phyloP scores from a whole-genome alignment of 2,888 invertebrate genomes.

The Leistus spinibarbis region DNA sequence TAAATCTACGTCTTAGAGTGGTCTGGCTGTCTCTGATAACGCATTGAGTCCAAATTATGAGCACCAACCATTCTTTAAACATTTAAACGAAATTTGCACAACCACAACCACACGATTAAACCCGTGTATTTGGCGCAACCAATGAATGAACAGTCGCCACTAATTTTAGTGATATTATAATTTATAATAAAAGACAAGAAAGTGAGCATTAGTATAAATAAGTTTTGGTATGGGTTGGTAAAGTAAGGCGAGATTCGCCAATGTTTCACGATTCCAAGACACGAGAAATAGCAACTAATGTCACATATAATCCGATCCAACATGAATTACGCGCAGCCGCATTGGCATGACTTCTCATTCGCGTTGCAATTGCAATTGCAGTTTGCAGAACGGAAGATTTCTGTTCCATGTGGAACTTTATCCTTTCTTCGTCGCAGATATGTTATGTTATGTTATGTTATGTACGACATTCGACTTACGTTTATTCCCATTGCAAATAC shows the following conservation, averaged over 20 bases:
- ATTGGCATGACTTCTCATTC: constrained; percentile 1
- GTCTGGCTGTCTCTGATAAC: constrained; percentile 36
- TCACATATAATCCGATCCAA: constrained; percentile 47
- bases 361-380: background rate
- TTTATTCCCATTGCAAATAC: background rate
- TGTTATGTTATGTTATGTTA: background rate
- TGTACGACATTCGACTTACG: background rate
- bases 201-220: background rate
- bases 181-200: background rate
- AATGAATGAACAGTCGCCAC: background rate
- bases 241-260: background rate
- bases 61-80: background rate
- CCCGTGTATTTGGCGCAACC: background rate
- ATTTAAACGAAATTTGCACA: background rate
- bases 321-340: constrained; percentile 45
- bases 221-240: background rate
- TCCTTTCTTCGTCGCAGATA: no score
- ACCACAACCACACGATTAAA: no score
- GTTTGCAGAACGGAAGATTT: background rate
- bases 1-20: constrained; percentile 38
- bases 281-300: constrained; percentile 44
- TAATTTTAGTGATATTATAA: background rate
- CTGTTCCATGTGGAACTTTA: background rate
- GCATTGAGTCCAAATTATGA: constrained; percentile 32
- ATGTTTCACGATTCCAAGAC: constrained; percentile 41